A percentile compares a stretch with the other conserved stretches of the same genome.
These are phyloP conservation scores for Mesembrinibis cayennensis DNA, from an alignment of 2,113 vertebrate species.

Conservation along the genomic window DNA sequence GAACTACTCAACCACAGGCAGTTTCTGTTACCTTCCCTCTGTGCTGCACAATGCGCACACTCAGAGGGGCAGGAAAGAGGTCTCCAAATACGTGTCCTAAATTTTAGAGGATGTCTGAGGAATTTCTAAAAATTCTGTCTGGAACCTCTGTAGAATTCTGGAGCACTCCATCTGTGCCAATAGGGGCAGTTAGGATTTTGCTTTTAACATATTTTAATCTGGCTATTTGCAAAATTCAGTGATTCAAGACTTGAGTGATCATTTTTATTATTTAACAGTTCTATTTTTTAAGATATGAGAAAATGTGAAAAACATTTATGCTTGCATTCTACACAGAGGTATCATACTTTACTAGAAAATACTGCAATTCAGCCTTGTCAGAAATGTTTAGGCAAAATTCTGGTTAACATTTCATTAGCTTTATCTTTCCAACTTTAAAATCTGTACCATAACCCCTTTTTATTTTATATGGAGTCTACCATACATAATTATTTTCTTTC, in stretches of 20 bases:
- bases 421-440: neutral
- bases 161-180: neutral
- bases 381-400: neutral
- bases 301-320: neutral
- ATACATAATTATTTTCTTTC: neutral
- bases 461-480: neutral
- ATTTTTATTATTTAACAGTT: neutral
- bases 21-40: neutral
- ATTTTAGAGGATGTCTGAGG: neutral
- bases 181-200: neutral
- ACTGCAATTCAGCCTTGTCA: neutral
- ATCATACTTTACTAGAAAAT: neutral
- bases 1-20: neutral
- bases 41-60: fast-evolving
- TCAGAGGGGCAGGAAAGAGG: neutral
- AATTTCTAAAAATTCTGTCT: neutral
- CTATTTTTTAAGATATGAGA: neutral
- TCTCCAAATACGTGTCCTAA: neutral
- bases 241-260: neutral
- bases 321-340: neutral
- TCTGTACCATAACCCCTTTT: neutral
- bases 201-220: neutral
- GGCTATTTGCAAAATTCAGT: neutral
- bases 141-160: neutral
- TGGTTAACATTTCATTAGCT: neutral